Conservation (phyloP, 2,113 vertebrate species). For the Gracilinanus agilis region DNA sequence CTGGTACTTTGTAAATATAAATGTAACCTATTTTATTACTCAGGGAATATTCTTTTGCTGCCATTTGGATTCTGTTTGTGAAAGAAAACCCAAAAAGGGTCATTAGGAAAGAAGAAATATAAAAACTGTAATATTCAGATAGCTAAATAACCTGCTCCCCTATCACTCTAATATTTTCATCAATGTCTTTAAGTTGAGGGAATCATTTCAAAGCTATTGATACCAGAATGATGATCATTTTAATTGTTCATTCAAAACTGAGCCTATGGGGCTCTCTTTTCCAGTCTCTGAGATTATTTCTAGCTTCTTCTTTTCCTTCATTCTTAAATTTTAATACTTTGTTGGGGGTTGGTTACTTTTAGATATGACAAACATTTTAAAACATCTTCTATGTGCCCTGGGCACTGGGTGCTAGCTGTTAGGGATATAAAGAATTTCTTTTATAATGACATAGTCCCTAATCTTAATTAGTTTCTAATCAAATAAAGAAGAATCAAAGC, state of each 20-base stretch:
- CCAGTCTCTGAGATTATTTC: neutral
- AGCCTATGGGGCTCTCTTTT: neutral
- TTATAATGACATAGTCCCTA: too few relatives aligned
- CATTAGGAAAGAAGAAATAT: neutral
- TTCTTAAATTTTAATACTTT: neutral
- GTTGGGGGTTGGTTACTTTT: slow-evolving; percentile 1
- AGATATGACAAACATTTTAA: neutral
- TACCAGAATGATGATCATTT: neutral
- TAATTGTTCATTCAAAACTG: neutral
- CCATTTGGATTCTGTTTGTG: too few relatives aligned
- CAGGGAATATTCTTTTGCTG: too few relatives aligned
- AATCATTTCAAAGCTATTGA: neutral
- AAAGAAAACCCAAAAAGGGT: too few relatives aligned
- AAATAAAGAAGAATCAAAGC: too few relatives aligned
- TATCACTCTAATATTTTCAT: neutral
- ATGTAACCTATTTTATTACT: too few relatives aligned
- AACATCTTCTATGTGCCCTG: too few relatives aligned
- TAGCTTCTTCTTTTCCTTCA: neutral
- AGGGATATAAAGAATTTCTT: too few relatives aligned
- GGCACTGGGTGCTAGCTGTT: too few relatives aligned
- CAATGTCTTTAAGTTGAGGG: neutral
- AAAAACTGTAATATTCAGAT: slow-evolving; percentile 6
- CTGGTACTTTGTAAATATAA: too few relatives aligned
- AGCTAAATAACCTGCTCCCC: neutral
- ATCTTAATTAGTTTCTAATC: too few relatives aligned